Percentiles rank a stretch among this genome's conserved stretches.
Conservation (phyloP, 1,140 invertebrate species). For the Goniozus legneri region DNA sequence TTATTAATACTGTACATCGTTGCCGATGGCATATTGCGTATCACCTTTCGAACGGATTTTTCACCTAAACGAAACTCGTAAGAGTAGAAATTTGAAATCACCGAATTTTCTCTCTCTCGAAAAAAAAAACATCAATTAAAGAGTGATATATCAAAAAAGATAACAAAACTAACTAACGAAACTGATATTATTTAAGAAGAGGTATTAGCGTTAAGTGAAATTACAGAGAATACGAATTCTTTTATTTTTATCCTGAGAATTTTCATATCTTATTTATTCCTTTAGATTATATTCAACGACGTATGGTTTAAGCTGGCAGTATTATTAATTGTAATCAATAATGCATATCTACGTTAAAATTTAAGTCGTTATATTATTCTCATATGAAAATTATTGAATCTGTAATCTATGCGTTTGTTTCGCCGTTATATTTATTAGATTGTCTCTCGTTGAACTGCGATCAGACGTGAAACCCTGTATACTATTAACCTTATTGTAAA, state of each 20-base stretch:
- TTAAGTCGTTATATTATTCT: constrained; percentile 32
- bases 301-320: constrained; percentile 46
- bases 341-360: constrained; percentile 44
- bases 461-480: constrained; percentile 21
- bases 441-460: constrained; percentile 24
- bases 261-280: neutral
- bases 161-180: no score
- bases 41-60: neutral
- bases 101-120: no score
- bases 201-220: neutral
- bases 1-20: neutral
- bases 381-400: constrained; percentile 25
- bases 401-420: constrained; percentile 37
- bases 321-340: constrained; percentile 48
- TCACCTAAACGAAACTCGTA: neutral
- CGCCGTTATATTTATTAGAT: constrained; percentile 30
- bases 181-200: no score
- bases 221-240: neutral
- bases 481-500: constrained; percentile 34
- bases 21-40: neutral
- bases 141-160: no score
- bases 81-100: constrained; percentile 7
- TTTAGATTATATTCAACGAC: constrained; percentile 2
- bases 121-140: no score
- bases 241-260: neutral